phyloP scores from a whole-genome alignment of 2,113 vertebrate genomes.

The Pardalotus punctatus region DNA sequence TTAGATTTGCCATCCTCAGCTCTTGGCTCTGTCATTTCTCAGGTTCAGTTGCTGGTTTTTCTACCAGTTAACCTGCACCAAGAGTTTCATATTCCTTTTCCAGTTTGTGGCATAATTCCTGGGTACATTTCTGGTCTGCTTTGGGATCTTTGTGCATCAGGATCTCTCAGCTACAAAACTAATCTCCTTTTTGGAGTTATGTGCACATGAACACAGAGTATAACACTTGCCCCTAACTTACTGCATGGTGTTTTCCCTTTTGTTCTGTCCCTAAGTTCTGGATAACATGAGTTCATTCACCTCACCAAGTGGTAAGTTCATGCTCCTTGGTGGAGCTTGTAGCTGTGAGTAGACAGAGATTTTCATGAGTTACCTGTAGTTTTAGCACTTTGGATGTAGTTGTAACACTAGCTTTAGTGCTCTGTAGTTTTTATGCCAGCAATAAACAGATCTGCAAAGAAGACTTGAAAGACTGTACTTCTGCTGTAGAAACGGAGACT shows the following conservation, averaged over 20 bases:
- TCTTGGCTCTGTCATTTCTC: not conserved
- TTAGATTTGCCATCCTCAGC: not conserved
- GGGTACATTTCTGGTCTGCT: not conserved
- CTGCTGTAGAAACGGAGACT: not conserved
- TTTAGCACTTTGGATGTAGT: not conserved
- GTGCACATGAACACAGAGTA: not conserved
- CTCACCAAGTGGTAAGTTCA: constrained; percentile 67
- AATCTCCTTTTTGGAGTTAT: not conserved
- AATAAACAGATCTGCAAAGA: not conserved
- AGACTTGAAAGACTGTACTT: not conserved
- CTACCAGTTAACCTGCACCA: not conserved
- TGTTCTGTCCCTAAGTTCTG: constrained; percentile 59
- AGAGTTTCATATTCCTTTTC: not conserved
- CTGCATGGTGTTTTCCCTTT: not conserved
- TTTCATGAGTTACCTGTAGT: not conserved
- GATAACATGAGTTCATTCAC: constrained; percentile 54
- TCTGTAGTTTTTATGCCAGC: not conserved
- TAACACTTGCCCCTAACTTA: not conserved
- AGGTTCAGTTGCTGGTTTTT: not conserved
- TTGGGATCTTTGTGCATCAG: not conserved
- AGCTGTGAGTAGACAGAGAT: not conserved
- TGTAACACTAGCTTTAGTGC: not conserved
- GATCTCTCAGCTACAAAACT: not conserved
- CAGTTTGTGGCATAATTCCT: not conserved
- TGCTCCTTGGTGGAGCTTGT: not conserved